Evolutionary conservation across 2,797 vertebrate genomes (phyloP).

Genomic region (Odontamblyopus rebecca): DNA sequence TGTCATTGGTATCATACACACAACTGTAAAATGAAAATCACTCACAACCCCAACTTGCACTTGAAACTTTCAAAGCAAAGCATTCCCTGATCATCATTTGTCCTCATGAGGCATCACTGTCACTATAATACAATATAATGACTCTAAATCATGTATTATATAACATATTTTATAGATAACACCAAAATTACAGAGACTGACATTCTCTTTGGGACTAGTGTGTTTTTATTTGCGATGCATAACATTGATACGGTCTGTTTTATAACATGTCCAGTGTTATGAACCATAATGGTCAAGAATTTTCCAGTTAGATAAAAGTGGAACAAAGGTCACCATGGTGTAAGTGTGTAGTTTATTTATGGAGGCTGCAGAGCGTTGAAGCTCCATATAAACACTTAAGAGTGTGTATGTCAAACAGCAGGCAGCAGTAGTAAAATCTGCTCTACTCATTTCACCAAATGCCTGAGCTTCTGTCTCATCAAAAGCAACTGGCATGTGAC

Average conservation of each 20-base stretch:
- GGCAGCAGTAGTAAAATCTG: slow-evolving; percentile 12
- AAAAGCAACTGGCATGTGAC: slow-evolving; percentile 15
- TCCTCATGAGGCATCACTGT: no score
- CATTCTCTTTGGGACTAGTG: no score
- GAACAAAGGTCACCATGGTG: slow-evolving; percentile 24
- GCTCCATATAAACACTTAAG: slow-evolving; percentile 6
- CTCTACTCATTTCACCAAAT: slow-evolving; percentile 4
- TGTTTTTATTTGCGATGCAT: neutral
- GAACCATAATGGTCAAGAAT: slow-evolving; percentile 14
- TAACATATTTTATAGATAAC: no score
- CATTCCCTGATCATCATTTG: no score
- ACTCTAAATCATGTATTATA: no score
- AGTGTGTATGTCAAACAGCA: slow-evolving; percentile 24
- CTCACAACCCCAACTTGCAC: slow-evolving; percentile 17
- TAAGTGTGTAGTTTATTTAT: slow-evolving; percentile 21
- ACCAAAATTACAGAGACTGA: no score
- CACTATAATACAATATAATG: no score
- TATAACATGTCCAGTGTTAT: neutral
- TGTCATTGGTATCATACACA: neutral
- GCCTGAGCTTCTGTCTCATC: slow-evolving; percentile 11
- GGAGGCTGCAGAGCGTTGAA: slow-evolving; percentile 8
- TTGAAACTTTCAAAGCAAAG: no score
- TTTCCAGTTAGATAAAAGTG: slow-evolving; percentile 35
- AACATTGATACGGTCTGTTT: neutral
- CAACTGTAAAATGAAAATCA: slow-evolving; percentile 55